Base-by-base conservation (phyloP, 2,113 vertebrate genomes). In the Poeciliopsis prolifica region DNA sequence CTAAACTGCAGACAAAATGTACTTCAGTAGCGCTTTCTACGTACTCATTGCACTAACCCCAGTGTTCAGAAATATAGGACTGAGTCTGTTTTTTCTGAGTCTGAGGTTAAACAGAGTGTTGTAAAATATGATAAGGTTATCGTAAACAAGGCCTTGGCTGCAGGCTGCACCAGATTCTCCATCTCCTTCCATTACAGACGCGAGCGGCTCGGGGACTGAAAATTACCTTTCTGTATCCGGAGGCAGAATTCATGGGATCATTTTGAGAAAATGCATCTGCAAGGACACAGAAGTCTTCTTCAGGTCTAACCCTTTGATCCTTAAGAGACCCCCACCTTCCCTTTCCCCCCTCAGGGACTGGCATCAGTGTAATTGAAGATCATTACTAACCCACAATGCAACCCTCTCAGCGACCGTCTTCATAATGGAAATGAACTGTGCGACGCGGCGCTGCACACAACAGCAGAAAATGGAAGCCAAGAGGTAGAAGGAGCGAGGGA, bases 281-380 rank as follows among this genome's bases (percentile, higher is more conserved):
- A 79, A 91, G 86, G 91, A 90, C 74, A 80, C 79, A 83, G 84
- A 91, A 87, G 92, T 93, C 93, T 91, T 92, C 91, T 91, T 87
- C 72, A 91, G 92, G 91, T 92, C 89, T 70, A 76, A 92, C 83
- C 90, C 93, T 95, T 94, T 95, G 94, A 94, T 95, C 92, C 91
- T 92, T 79, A 91, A 93, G 86, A 91, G 86, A 91, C 84, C 87
- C 86, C 89, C 89, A 84, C 84, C 84, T 85, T 86, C 73, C 84
- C 83, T 84, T 58, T 89, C 84, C 87, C 68, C 90, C 89, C 90
- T 87, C 77, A 74, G 87, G 91, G 86, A 81, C 74, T 87, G 87
- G 91, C 91, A 94, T 95, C 92, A 94, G 81, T 77, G 91, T 94
- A 95, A 95, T 95, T 94, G 94, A 91, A 93, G 90, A 93, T 95